These are phyloP conservation scores for Dendrocopos noguchii DNA, from an alignment of 2,113 vertebrate species.

Conservation along the genomic window DNA sequence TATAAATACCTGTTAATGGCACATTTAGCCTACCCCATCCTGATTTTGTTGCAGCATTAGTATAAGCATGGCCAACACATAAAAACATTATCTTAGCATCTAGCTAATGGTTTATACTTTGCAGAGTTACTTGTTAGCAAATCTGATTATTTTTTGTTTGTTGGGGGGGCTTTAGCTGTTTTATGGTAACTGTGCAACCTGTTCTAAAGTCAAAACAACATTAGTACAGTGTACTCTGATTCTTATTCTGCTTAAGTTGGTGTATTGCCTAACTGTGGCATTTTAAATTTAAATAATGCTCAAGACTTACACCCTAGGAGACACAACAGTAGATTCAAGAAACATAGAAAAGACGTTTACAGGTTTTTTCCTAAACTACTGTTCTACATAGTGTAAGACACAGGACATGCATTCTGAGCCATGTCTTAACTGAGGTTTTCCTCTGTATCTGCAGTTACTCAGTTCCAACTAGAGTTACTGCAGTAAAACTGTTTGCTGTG, in stretches of 20 bases:
- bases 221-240: neutral
- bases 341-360: neutral
- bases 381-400: rapidly evolving
- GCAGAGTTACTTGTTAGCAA: neutral
- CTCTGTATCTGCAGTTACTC: neutral
- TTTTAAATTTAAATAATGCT: neutral
- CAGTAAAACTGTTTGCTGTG: neutral
- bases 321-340: neutral
- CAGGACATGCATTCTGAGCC: neutral
- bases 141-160: neutral
- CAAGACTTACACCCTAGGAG: neutral
- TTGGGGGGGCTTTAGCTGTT: neutral
- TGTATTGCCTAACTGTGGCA: neutral
- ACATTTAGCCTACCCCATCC: neutral
- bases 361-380: neutral
- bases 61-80: neutral
- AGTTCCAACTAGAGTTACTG: neutral
- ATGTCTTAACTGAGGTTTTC: neutral
- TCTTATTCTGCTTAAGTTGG: neutral
- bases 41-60: neutral
- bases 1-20: neutral
- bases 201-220: neutral
- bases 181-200: neutral
- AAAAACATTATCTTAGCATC: neutral
- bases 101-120: neutral